phyloP scores from a whole-genome alignment of 2,888 invertebrate genomes.

The Ichneumoninae sp. region DNA sequence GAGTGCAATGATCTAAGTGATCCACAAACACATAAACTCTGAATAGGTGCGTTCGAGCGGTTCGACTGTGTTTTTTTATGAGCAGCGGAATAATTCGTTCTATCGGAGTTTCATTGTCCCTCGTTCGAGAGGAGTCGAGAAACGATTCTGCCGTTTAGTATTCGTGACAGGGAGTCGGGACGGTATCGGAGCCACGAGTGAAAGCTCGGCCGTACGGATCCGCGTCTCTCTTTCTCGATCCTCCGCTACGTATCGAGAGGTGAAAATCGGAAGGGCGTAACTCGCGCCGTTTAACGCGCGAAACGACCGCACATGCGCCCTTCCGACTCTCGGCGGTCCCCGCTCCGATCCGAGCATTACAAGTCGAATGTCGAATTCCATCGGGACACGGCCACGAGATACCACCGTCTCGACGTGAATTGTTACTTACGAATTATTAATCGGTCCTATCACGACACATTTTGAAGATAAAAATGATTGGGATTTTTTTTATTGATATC shows the following conservation, averaged over 20 bases:
- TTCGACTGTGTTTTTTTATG: background rate
- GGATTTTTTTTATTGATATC: background rate
- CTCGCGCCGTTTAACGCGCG: background rate
- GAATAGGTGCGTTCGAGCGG: background rate
- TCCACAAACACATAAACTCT: background rate
- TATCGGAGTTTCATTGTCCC: conserved; percentile 1
- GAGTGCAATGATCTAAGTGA: background rate
- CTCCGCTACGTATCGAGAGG: background rate
- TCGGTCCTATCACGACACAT: background rate
- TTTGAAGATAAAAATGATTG: background rate
- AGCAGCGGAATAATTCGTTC: conserved; percentile 3
- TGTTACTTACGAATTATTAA: background rate
- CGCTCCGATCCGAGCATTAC: conserved; percentile 24
- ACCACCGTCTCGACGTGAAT: conserved; percentile 3
- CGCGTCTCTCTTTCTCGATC: conserved; percentile 29
- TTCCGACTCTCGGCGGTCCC: background rate
- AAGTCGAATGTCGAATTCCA: conserved; percentile 26
- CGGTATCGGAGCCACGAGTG: conserved; percentile 51
- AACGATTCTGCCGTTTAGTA: conserved; percentile 42
- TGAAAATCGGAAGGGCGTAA: background rate
- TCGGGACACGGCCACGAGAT: background rate
- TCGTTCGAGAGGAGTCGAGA: background rate
- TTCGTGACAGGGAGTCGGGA: conserved; percentile 49
- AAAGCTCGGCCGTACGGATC: conserved; percentile 39
- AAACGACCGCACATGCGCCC: background rate